Conservation (phyloP, 2,113 vertebrate species). For the Bothrops jararaca region DNA sequence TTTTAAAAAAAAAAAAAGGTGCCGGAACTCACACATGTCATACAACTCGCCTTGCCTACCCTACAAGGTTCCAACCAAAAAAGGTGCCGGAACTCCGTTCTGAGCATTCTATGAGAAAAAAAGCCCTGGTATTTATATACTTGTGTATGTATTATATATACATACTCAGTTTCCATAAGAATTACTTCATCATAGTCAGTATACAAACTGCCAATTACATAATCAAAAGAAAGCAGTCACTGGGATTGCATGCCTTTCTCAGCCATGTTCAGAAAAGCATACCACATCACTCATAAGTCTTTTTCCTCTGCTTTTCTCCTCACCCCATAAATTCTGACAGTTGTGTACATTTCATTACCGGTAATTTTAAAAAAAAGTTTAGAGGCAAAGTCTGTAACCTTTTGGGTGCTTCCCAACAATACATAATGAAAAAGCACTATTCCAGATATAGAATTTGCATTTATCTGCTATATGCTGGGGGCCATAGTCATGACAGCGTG, state of each 20-base stretch:
- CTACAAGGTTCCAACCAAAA: no score
- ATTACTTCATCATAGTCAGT: neutral
- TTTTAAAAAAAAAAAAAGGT: no score
- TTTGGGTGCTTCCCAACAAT: neutral
- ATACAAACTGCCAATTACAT: neutral
- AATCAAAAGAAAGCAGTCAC: neutral
- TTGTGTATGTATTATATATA: neutral
- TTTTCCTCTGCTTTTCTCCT: neutral
- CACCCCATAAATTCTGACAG: neutral
- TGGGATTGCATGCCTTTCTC: neutral
- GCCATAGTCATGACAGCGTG: neutral
- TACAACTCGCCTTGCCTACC: no score
- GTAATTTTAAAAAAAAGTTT: neutral
- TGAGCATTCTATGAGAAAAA: no score
- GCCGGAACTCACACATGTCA: no score
- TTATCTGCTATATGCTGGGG: neutral
- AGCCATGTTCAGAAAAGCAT: neutral
- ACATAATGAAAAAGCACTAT: neutral
- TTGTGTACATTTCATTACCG: neutral
- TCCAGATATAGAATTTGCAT: neutral
- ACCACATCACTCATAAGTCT: neutral
- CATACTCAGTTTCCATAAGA: neutral
- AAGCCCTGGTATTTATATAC: neutral
- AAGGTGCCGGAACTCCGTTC: no score
- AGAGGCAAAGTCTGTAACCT: neutral